Base-by-base conservation (phyloP, 1,140 invertebrate species). In the Drosophila jambulina region DNA sequence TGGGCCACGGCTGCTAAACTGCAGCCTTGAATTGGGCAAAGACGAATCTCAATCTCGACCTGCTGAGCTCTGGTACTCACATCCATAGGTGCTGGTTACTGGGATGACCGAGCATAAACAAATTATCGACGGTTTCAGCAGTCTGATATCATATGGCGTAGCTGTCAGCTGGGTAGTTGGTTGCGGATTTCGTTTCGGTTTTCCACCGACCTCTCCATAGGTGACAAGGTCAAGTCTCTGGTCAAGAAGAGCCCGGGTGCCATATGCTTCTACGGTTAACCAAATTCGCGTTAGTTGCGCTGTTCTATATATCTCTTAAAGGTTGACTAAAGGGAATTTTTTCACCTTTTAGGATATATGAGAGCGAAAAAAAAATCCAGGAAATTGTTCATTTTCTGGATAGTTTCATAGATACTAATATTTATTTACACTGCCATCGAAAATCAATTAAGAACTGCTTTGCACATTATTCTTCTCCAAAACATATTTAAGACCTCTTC, bases 61-160 rank as follows among this genome's bases (percentile, higher is more conserved):
- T 68, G 62, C 59, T 62, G 53, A 36, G 71, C 42, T 38, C 63
- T 51, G 61, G 49, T 59, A 51, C 42, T 38, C 45, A 32, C 27
- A 58, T 54, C 51, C 46, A 68, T 43, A 9, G 43, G 2, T 17
- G 45, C 45, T 46, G 45, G 45, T 46, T 25, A 21, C 23, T 17
- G 53, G 57, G 17, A 86, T 80, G 80, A 90, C 69, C 85, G 78
- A 68, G 32, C 65, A 90, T 88, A 90, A 88, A 62, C 74, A 88
- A 81, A 88, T 88, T 88, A 88, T 88, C 81, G 75, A 75, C 85
- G 86, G 85, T 90, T 82, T 72, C n/a, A 36, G 42, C 65, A 79
- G 53, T 62, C 34, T 82, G 78, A 82, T 82, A 67, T 85, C 78
- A 75, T 61, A 82, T 85, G 82, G 74, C 29, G 74, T 71, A n/a